These are phyloP conservation scores for Hypercompe scribonia DNA, from an alignment of 2,888 invertebrate genomes.

Conservation along the genomic window DNA sequence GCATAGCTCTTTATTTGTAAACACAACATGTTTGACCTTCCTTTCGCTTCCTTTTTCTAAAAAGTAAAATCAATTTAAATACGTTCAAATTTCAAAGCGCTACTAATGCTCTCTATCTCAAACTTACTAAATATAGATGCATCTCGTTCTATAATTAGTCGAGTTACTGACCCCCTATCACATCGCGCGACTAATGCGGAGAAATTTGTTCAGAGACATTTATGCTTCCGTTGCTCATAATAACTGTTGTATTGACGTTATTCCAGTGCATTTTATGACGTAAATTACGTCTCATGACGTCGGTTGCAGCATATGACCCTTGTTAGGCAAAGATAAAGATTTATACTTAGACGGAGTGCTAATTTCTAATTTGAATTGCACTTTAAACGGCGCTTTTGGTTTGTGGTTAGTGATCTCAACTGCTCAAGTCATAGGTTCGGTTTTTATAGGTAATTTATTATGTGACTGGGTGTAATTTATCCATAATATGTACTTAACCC, in stretches of 20 bases:
- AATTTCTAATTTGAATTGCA: background rate
- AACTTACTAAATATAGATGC: conserved; percentile 40
- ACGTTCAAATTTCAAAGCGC: conserved; percentile 39
- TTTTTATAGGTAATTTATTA: no score
- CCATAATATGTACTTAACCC: no score
- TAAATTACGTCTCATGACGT: conserved; percentile 12
- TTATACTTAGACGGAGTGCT: background rate
- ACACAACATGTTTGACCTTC: background rate
- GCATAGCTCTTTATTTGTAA: background rate
- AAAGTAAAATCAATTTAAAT: background rate
- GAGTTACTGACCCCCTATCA: conserved; percentile 58
- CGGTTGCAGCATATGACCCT: background rate
- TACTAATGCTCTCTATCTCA: conserved; percentile 36
- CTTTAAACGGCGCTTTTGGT: background rate
- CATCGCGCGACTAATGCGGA: conserved; percentile 20
- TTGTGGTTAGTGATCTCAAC: background rate
- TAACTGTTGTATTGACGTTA: conserved; percentile 17
- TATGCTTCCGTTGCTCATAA: conserved; percentile 16
- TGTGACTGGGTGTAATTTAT: no score
- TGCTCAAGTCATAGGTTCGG: background rate
- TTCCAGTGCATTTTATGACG: conserved; percentile 4
- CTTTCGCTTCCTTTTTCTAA: background rate
- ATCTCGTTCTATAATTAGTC: conserved; percentile 46
- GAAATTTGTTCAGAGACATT: conserved; percentile 19
- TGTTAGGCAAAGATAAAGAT: background rate